Conservation (phyloP, 2,888 invertebrate species). For the Slavum lentiscoides region DNA sequence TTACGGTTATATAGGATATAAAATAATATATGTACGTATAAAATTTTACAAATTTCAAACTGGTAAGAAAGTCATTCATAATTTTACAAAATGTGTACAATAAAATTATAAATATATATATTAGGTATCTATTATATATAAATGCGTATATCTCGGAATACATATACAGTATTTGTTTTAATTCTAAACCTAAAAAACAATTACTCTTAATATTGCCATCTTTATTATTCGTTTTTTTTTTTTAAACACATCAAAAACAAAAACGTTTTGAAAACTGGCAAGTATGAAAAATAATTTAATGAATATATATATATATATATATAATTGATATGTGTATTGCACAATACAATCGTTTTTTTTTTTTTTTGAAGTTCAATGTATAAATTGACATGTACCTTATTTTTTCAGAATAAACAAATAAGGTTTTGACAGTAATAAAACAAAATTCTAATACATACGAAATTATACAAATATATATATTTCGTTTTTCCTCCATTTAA, state of each 20-base stretch:
- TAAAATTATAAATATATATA: slow-evolving; percentile 22
- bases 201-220: slow-evolving; percentile 1
- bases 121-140: neutral
- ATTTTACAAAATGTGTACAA: slow-evolving; percentile 24
- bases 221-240: slow-evolving; percentile 13
- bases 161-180: slow-evolving; percentile 6
- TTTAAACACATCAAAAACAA: slow-evolving; percentile 1
- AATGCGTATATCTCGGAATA: slow-evolving; percentile 12
- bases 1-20: too few species aligned
- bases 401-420: slow-evolving; percentile 33
- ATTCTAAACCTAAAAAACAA: slow-evolving; percentile 18
- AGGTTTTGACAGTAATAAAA: slow-evolving; percentile 40
- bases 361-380: neutral
- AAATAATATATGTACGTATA: too few species aligned
- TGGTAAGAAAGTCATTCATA: slow-evolving; percentile 9
- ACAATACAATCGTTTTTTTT: slow-evolving; percentile 14
- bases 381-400: slow-evolving; percentile 9
- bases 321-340: slow-evolving; percentile 34
- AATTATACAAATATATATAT: slow-evolving; percentile 53
- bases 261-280: slow-evolving; percentile 23
- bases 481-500: slow-evolving; percentile 47
- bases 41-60: neutral
- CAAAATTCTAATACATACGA: slow-evolving; percentile 46
- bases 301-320: neutral
- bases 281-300: slow-evolving; percentile 37